These are phyloP conservation scores for Danaus melanippus DNA, from an alignment of 1,140 invertebrate species.

Conservation along the genomic window DNA sequence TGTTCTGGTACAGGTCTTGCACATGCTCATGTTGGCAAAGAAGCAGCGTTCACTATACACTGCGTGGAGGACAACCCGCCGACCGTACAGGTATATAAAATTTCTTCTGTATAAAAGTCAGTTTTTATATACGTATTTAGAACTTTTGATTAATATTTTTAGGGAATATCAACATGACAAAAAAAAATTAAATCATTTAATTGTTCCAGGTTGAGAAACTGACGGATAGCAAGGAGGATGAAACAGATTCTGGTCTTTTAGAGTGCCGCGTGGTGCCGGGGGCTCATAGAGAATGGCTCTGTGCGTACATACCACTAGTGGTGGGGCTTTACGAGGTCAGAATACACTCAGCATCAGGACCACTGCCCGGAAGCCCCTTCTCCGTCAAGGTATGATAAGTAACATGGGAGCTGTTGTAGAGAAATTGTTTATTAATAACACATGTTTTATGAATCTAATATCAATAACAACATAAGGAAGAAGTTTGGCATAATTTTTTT, in stretches of 20 bases:
- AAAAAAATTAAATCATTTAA: background rate
- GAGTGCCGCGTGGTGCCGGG: conserved; percentile 58
- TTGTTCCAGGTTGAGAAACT: conserved; percentile 60
- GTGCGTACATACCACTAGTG: conserved; percentile 73
- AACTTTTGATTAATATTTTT: too few species aligned
- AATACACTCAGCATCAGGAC: conserved; percentile 72
- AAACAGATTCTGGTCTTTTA: conserved; percentile 52
- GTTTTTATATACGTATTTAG: too few species aligned
- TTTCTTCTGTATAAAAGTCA: too few species aligned
- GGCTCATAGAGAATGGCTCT: conserved; percentile 70
- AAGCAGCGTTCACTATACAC: conserved; percentile 81
- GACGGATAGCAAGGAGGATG: conserved; percentile 56
- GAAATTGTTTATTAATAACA: too few species aligned
- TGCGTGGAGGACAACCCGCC: conserved; percentile 66
- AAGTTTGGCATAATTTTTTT: too few species aligned
- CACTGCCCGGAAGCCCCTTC: conserved; percentile 74
- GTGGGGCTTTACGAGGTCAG: conserved; percentile 74
- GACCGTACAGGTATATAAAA: conserved; percentile 71
- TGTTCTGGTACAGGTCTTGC: conserved; percentile 77
- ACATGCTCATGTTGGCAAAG: conserved; percentile 80
- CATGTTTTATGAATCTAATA: too few species aligned
- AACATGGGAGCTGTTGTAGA: too few species aligned
- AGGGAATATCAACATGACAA: too few species aligned
- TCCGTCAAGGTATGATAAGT: conserved; percentile 60
- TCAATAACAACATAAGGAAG: too few species aligned